Evolutionary conservation across 2,888 invertebrate species (phyloP).

Genomic region (Spisula subtruncata): DNA sequence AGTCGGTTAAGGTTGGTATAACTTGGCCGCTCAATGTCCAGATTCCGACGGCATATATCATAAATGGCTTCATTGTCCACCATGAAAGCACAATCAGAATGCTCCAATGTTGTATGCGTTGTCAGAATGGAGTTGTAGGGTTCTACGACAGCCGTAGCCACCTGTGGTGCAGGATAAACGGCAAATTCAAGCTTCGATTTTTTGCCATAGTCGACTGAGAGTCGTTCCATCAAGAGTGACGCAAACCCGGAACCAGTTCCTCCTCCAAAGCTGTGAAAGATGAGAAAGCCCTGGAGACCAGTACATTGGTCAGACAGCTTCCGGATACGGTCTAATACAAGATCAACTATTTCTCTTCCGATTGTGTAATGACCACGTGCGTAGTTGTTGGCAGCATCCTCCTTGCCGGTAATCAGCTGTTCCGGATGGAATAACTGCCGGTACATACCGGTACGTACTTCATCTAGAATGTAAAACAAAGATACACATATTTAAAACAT

Average conservation of each 20-base stretch:
- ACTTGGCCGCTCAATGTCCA: slow-evolving; percentile 94
- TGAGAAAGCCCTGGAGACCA: slow-evolving; percentile 86
- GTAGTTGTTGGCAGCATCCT: slow-evolving; percentile 99
- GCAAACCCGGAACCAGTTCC: slow-evolving; percentile 90
- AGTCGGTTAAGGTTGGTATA: slow-evolving; percentile 96
- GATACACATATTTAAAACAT: too few species aligned
- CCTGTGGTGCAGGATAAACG: slow-evolving; percentile 96
- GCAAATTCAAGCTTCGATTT: slow-evolving; percentile 90
- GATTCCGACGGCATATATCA: slow-evolving; percentile 94
- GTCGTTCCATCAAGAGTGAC: slow-evolving; percentile 94
- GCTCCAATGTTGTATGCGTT: slow-evolving; percentile 97
- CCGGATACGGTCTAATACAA: slow-evolving; percentile 88
- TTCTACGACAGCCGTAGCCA: slow-evolving; percentile 97
- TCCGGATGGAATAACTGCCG: slow-evolving; percentile 98
- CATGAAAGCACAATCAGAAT: slow-evolving; percentile 98
- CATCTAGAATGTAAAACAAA: slow-evolving; percentile 79
- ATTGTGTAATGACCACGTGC: slow-evolving; percentile 99
- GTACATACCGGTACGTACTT: slow-evolving; percentile 90
- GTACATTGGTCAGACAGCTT: slow-evolving; percentile 88
- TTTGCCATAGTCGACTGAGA: slow-evolving; percentile 93
- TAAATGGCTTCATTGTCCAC: slow-evolving; percentile 96
- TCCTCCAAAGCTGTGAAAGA: slow-evolving; percentile 84
- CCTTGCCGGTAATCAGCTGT: slow-evolving; percentile 98
- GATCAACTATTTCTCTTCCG: slow-evolving; percentile 93
- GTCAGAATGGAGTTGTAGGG: slow-evolving; percentile 98